phyloP scores from a whole-genome alignment of 2,797 vertebrate genomes.

The Paguma larvata region DNA sequence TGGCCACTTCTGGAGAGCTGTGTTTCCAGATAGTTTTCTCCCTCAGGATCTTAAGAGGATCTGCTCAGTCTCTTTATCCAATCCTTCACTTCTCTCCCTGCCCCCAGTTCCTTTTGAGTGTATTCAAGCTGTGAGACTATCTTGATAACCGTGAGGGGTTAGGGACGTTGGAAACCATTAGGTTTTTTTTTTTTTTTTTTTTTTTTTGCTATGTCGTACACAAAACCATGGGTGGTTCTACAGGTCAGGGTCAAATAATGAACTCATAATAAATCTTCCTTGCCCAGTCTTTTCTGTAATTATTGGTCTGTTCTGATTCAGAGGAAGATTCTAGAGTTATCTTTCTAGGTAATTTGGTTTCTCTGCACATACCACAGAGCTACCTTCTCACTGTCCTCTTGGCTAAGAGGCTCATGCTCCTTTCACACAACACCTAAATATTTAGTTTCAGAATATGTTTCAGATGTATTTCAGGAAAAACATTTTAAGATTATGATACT shows the following conservation, averaged over 20 bases:
- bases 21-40: constrained; percentile 81
- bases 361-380: not conserved
- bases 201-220: not conserved
- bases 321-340: not conserved
- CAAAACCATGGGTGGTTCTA: not conserved
- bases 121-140: not conserved
- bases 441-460: not conserved
- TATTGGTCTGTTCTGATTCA: not conserved
- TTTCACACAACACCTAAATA: constrained; percentile 16
- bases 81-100: not conserved
- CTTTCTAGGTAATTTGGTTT: not conserved
- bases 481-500: not conserved
- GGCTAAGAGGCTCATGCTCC: not conserved
- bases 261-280: not conserved
- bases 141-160: not conserved
- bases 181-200: not conserved
- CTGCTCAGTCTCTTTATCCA: constrained; percentile 61
- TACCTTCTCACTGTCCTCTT: not conserved
- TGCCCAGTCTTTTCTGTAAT: not conserved
- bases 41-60: constrained; percentile 78
- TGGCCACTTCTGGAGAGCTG: constrained; percentile 83
- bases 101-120: not conserved
- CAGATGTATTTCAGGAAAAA: not conserved
- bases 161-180: not conserved
- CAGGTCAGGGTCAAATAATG: not conserved